These are phyloP conservation scores for Frankliniella intonsa DNA, from an alignment of 2,888 invertebrate genomes.

Conservation along the genomic window DNA sequence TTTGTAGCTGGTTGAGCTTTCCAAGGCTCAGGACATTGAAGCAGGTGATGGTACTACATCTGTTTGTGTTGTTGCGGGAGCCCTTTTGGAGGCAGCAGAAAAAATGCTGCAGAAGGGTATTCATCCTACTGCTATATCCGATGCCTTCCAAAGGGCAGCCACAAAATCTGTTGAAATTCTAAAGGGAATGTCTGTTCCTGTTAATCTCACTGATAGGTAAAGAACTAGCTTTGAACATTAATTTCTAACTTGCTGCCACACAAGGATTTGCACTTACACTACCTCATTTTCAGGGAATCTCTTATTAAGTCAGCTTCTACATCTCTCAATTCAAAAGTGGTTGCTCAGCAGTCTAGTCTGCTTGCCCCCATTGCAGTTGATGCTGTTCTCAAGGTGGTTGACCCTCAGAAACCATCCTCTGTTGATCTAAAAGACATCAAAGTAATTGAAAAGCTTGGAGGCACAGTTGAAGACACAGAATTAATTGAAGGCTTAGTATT, in stretches of 20 bases:
- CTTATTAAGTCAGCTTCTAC: slow-evolving; percentile 95
- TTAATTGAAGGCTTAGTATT: slow-evolving; percentile 93
- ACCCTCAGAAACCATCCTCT: slow-evolving; percentile 64
- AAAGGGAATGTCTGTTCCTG: slow-evolving; percentile 75
- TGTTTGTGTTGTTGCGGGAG: slow-evolving; percentile 96
- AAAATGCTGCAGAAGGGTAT: slow-evolving; percentile 89
- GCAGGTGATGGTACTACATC: slow-evolving; percentile 99
- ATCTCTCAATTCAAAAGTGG: slow-evolving; percentile 95
- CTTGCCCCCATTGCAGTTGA: slow-evolving; percentile 96
- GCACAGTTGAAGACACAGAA: slow-evolving; percentile 96
- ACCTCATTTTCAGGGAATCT: slow-evolving; percentile 57
- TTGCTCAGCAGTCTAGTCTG: slow-evolving; percentile 93
- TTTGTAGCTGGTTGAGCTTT: slow-evolving; percentile 88
- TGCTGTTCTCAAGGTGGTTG: slow-evolving; percentile 83
- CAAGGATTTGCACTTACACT: not conserved
- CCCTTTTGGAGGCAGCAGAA: slow-evolving; percentile 89
- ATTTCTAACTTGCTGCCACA: not conserved
- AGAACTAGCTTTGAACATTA: not conserved
- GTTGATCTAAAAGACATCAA: slow-evolving; percentile 94
- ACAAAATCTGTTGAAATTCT: slow-evolving; percentile 71
- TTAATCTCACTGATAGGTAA: slow-evolving; percentile 67
- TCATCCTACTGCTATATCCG: slow-evolving; percentile 96
- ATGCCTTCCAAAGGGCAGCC: slow-evolving; percentile 89
- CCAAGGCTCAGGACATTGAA: slow-evolving; percentile 97
- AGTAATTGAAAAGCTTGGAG: slow-evolving; percentile 94